phyloP scores from a whole-genome alignment of 2,797 vertebrate genomes.

The Steatocranus sp. region DNA sequence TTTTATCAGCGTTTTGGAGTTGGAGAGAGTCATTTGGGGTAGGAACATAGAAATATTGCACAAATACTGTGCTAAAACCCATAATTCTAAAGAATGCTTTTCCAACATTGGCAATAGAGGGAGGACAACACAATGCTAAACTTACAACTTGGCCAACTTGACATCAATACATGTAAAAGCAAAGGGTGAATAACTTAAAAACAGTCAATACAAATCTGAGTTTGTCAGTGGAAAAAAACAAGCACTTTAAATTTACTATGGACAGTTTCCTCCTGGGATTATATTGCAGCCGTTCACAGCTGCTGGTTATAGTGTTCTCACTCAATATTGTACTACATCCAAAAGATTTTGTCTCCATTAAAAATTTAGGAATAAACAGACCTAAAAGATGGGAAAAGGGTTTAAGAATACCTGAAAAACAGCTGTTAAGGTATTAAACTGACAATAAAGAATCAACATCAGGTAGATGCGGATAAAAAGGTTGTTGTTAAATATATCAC shows the following conservation, averaged over 20 bases:
- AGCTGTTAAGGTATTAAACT: neutral
- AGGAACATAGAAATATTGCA: neutral
- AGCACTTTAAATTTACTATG: neutral
- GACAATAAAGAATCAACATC: neutral
- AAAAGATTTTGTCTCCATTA: neutral
- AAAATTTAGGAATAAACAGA: neutral
- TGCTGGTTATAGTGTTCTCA: neutral
- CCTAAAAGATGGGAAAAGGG: neutral
- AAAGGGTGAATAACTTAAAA: neutral
- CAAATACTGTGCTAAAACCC: neutral
- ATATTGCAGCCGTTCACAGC: neutral
- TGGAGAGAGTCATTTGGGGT: accelerated
- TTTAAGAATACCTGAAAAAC: neutral
- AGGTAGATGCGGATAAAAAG: neutral
- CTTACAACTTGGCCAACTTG: neutral
- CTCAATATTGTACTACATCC: neutral
- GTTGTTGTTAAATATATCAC: neutral
- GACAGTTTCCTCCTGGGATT: neutral
- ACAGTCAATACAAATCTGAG: neutral
- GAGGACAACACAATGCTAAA: neutral
- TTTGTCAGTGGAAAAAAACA: neutral
- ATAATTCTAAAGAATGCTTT: neutral
- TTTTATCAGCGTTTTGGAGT: accelerated
- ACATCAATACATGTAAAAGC: neutral
- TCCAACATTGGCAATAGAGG: neutral